Evolutionary conservation across 2,113 vertebrate species (phyloP).

Genomic region (Oncorhynchus mykiss): DNA sequence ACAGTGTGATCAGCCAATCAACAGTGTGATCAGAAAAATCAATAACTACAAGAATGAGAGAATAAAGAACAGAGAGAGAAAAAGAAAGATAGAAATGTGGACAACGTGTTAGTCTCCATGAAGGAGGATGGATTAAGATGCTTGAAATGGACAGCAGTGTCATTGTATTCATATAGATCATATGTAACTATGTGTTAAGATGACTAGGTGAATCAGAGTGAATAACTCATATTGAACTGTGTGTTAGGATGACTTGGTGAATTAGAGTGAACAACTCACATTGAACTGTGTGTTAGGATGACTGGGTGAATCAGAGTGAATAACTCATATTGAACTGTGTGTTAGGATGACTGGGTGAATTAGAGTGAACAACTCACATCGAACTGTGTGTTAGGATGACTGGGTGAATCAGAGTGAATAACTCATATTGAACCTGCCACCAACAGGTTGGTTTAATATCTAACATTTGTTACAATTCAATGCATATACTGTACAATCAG

Average conservation of each 20-base stretch:
- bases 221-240: background rate
- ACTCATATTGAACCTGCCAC: background rate
- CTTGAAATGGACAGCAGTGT: no score
- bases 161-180: no score
- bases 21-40: no score
- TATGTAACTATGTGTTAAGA: slow-evolving; percentile 24
- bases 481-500: no score
- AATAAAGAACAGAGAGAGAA: slow-evolving; percentile 9
- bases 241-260: no score
- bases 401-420: background rate
- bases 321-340: no score
- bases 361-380: slow-evolving; percentile 23
- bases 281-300: no score
- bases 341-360: background rate
- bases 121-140: no score
- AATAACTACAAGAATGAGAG: slow-evolving; percentile 3
- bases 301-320: no score
- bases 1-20: no score
- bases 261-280: no score
- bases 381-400: slow-evolving; percentile 33
- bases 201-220: slow-evolving; percentile 10
- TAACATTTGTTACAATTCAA: background rate
- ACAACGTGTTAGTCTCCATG: no score
- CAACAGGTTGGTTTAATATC: background rate
- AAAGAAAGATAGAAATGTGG: background rate